Conservation (phyloP, 2,888 invertebrate species). For the Harpalus rubripes region DNA sequence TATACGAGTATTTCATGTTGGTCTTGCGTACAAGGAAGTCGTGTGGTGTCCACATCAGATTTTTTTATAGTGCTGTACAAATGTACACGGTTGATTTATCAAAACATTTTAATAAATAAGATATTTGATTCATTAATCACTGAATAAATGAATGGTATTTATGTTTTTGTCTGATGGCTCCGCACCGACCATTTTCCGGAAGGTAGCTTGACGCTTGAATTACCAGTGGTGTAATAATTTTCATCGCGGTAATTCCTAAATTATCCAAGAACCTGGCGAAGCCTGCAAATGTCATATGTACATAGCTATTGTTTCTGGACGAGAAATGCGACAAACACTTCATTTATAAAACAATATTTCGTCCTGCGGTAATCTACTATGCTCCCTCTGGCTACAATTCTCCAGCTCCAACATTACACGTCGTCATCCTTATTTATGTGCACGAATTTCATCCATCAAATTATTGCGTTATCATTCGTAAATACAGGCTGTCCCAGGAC, state of each 20-base stretch:
- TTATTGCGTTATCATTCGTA: no score
- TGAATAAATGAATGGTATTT: no score
- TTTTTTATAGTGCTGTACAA: no score
- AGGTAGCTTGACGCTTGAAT: background rate
- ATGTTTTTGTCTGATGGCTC: no score
- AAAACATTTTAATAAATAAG: no score
- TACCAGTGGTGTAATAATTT: slow-evolving; percentile 4
- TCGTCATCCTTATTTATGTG: slow-evolving; percentile 13
- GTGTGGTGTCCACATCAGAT: no score
- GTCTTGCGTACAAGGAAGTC: no score
- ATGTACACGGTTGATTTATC: no score
- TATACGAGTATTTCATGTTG: no score
- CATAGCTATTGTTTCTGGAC: slow-evolving; percentile 1
- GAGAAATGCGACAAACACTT: slow-evolving; percentile 26
- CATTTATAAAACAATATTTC: slow-evolving; percentile 43
- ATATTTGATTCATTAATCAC: no score
- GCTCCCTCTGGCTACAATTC: background rate
- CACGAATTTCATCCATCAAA: background rate
- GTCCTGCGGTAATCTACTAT: slow-evolving; percentile 33
- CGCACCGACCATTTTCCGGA: background rate
- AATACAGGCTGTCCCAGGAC: no score
- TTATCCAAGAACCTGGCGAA: slow-evolving; percentile 36
- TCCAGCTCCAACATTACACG: background rate
- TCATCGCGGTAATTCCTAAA: slow-evolving; percentile 32
- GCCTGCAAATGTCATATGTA: slow-evolving; percentile 31